Evolutionary conservation across 2,113 vertebrate genomes (phyloP), one percentile per base, ranked within the genome.

Genomic region (Lates calcarifer): DNA sequence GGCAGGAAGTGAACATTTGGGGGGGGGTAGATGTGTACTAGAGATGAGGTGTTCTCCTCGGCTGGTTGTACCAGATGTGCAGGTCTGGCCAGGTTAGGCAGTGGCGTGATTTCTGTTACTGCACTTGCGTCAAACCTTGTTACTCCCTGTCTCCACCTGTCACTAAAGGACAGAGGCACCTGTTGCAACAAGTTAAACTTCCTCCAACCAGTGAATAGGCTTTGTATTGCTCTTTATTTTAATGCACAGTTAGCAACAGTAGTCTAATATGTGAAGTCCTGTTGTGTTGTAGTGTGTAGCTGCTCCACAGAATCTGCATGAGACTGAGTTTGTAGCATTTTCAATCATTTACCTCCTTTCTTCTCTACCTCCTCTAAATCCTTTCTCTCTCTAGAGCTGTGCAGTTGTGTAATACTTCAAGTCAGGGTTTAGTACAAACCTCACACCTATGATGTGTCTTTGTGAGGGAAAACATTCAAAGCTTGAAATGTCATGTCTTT

Each of bases 1-100:
- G 55, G 26, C 47, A 35, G 31, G 45, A 58, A 31, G 57, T 37
- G 41, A 57, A 14, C 49, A 45, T n/a, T 51, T 56, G 12, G n/a
- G 64, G 29, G 8, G 20, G 29, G 22, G 39, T 6, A n/a, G 55
- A 24, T 58, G 63, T 67, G 39, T 51, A 51, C n/a, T 33, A 1
- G 5, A 22, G 33, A 35, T 77, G 64, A 69, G 49, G 63, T 63
- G 55, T 74, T 18, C 22, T 76, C 20, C n/a, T 72, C 29, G 29
- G 83, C 94, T 56, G 79, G 94, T 87, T 53, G 60, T 57, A 93
- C 94, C 86, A 74, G 94, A 85, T 79, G 35, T 74, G 75, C 93
- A 83, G 76, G 94, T 93, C 81, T 58, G 71, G 35, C 86, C 74
- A 35, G 85, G 60, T 91, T 75, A 24, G 41, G 74, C 55, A 80